Base-by-base conservation (phyloP, 2,888 invertebrate genomes). In the Philereme transversata region DNA sequence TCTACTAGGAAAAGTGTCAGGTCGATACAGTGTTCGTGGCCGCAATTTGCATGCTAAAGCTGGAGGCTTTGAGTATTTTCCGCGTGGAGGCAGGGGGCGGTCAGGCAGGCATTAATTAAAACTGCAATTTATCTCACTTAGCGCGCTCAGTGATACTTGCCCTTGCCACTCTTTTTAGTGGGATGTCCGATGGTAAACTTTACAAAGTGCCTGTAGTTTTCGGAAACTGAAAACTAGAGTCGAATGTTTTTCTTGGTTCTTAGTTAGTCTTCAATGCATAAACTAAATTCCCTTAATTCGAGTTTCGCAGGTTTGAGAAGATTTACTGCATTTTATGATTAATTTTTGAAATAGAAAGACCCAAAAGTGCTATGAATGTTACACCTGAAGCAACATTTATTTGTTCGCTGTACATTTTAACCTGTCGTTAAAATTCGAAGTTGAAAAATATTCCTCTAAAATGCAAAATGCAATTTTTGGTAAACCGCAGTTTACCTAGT, bases 81-180 rank as follows among this genome's bases (percentile, higher is more conserved):
- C 70, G 57, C 62, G 59, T 50, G 56, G 63, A 51, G 57, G 43
- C 51, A 61, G 57, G 70, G 69, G 68, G 72, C 61, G 69, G 74
- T 58, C 69, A 75, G 70, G 70, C 69, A 65, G 63, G 75, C 76
- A 76, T 79, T 82, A 78, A 83, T 83, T 83, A 81, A 82, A 82
- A 78, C 69, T 76, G 78, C 74, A 82, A 79, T 83, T 81, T 81
- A 80, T 81, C 79, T 82, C 80, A 79, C 76, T 82, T 81, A 80
- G 67, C 63, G 52, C 55, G 65, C 63, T 69, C 67, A 64, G 65
- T 69, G 70, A 64, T 70, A 65, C 65, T 71, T 65, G 65, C 65
- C 58, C 64, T 74, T 66, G 65, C 65, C 69, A 72, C 69, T 68
- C 62, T 72, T 70, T 65, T 68, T 68, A 58, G 57, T 51, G 64